Percentiles rank a stretch among this genome's conserved stretches.
Evolutionary conservation across 2,113 vertebrate genomes (phyloP).

Genomic region (Oenanthe melanoleuca): DNA sequence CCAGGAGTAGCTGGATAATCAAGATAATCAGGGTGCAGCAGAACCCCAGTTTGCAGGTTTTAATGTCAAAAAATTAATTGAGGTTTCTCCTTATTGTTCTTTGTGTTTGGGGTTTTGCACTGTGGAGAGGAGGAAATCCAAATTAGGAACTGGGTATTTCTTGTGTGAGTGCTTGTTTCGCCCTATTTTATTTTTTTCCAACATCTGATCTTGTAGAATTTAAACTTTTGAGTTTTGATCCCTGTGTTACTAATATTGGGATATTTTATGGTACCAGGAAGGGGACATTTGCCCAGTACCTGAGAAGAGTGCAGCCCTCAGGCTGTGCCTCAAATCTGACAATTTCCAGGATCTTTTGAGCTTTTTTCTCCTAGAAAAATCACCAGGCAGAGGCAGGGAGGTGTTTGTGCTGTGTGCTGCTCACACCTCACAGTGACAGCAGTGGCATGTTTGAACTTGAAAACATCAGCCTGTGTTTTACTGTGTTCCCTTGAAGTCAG

Average conservation of each 20-base stretch:
- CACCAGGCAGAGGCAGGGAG: neutral
- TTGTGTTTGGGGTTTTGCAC: neutral
- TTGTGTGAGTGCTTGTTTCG: neutral
- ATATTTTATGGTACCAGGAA: neutral
- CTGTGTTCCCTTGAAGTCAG: conserved; percentile 18
- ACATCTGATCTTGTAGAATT: neutral
- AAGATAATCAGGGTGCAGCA: neutral
- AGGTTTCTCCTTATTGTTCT: neutral
- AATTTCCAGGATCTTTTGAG: neutral
- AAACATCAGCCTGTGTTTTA: conserved; percentile 14
- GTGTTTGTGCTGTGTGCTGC: neutral
- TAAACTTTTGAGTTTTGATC: neutral
- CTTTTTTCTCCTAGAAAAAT: neutral
- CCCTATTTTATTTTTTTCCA: accelerated
- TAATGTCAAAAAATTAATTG: neutral
- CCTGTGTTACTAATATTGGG: accelerated
- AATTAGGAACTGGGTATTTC: neutral
- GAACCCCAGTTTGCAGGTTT: neutral
- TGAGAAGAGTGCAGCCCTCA: neutral
- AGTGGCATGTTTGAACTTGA: conserved; percentile 43
- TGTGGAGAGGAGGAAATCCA: neutral
- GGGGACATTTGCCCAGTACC: neutral
- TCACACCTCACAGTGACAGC: conserved; percentile 20
- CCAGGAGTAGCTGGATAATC: neutral
- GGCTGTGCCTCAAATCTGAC: neutral